Evolutionary conservation across 2,797 vertebrate species (phyloP).

Genomic region (Enoplosus armatus): DNA sequence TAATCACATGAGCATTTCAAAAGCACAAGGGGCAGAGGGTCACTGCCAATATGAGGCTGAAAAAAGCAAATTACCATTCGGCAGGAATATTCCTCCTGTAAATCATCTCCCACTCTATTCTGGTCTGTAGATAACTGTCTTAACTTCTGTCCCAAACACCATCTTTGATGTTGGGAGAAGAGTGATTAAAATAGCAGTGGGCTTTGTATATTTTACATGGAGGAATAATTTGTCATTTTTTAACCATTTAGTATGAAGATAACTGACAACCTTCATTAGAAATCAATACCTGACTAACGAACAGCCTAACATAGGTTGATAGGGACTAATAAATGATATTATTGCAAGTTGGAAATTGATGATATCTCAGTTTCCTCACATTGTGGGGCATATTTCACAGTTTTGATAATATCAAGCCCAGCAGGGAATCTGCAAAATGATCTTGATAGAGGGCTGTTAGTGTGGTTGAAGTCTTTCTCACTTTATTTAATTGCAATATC

Average conservation of each 20-base stretch:
- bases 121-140: slow-evolving; percentile 56
- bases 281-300: slow-evolving; percentile 47
- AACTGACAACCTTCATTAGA: slow-evolving; percentile 39
- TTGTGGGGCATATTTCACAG: slow-evolving; percentile 26
- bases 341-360: slow-evolving; percentile 28
- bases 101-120: slow-evolving; percentile 57
- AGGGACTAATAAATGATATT: slow-evolving; percentile 38
- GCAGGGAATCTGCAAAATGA: slow-evolving; percentile 29
- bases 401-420: slow-evolving; percentile 29
- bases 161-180: slow-evolving; percentile 71
- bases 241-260: slow-evolving; percentile 12
- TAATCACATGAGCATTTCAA: slow-evolving; percentile 69
- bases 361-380: slow-evolving; percentile 38
- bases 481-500: slow-evolving; percentile 25
- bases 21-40: slow-evolving; percentile 51
- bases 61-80: slow-evolving; percentile 66
- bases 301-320: slow-evolving; percentile 27
- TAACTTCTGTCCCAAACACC: slow-evolving; percentile 57
- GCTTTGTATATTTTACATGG: slow-evolving; percentile 21
- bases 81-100: slow-evolving; percentile 63
- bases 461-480: background rate
- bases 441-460: slow-evolving; percentile 29
- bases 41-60: slow-evolving; percentile 37
- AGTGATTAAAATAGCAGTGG: slow-evolving; percentile 63
- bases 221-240: slow-evolving; percentile 46